phyloP scores from a whole-genome alignment of 2,797 vertebrate species.

The Adelosebastes latens region DNA sequence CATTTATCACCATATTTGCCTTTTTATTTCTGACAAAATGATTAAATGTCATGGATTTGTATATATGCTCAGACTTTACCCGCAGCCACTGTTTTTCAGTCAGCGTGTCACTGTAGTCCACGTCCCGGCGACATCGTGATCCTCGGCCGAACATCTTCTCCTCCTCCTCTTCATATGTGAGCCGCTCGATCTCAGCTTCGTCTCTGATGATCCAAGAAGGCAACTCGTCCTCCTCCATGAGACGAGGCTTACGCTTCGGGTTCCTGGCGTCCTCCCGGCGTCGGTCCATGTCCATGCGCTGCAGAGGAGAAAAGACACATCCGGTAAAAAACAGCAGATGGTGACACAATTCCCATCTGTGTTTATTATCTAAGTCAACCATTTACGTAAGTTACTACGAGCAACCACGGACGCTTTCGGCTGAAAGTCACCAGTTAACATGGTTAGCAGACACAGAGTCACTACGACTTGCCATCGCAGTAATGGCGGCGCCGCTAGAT shows the following conservation, averaged over 20 bases:
- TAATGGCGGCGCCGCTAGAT: no score
- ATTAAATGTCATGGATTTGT: background rate
- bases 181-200: conserved; percentile 95
- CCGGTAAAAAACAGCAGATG: background rate
- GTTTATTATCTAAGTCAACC: no score
- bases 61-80: conserved; percentile 77
- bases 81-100: conserved; percentile 98
- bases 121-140: conserved; percentile 93
- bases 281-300: conserved; percentile 98
- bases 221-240: conserved; percentile 97
- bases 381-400: no score
- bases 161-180: conserved; percentile 96
- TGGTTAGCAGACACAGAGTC: no score
- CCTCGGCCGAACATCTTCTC: conserved; percentile 97
- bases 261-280: conserved; percentile 96
- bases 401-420: no score
- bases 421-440: no score
- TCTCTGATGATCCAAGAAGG: conserved; percentile 99
- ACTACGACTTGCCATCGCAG: no score
- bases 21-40: background rate
- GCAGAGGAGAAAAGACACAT: background rate
- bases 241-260: conserved; percentile 93
- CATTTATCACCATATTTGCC: background rate
- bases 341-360: background rate
- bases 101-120: conserved; percentile 96